These are phyloP conservation scores for Pimpla rufipes DNA, from an alignment of 2,888 invertebrate genomes.

Conservation along the genomic window DNA sequence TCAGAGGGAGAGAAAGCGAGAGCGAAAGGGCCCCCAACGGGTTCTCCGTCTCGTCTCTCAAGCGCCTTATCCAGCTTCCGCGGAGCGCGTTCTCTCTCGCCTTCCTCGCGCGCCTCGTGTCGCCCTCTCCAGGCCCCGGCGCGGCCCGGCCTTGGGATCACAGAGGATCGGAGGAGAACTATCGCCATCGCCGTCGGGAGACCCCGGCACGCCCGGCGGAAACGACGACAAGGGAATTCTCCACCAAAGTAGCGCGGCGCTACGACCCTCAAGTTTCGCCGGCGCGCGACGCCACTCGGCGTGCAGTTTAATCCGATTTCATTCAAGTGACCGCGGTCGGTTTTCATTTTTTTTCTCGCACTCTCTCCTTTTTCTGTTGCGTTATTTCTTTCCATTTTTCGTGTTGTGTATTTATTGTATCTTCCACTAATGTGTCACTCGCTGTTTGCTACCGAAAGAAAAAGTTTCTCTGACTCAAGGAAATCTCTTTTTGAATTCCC, in stretches of 20 bases:
- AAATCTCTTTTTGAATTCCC: too few relatives aligned
- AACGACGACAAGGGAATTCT: slow-evolving; percentile 67
- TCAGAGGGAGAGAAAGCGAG: slow-evolving; percentile 47
- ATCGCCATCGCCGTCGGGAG: slow-evolving; percentile 43
- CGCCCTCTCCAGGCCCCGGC: slow-evolving; percentile 47
- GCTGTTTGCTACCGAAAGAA: too few relatives aligned
- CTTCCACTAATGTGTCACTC: too few relatives aligned
- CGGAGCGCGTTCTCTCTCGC: slow-evolving; percentile 33
- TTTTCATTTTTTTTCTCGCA: slow-evolving; percentile 24
- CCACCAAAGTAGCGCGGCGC: slow-evolving; percentile 46
- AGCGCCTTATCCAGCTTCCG: slow-evolving; percentile 63
- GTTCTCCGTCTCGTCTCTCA: slow-evolving; percentile 16
- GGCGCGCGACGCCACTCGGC: slow-evolving; percentile 53
- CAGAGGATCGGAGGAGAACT: slow-evolving; percentile 46
- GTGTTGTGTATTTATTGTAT: too few relatives aligned
- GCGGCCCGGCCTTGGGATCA: slow-evolving; percentile 58
- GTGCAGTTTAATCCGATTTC: slow-evolving; percentile 72
- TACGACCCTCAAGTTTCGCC: slow-evolving; percentile 53
- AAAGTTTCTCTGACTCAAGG: too few relatives aligned
- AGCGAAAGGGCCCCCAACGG: slow-evolving; percentile 61
- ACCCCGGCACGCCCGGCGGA: slow-evolving; percentile 30
- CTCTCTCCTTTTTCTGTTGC: not conserved
- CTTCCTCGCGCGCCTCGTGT: slow-evolving; percentile 26
- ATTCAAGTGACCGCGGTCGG: slow-evolving; percentile 69
- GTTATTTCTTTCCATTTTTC: too few relatives aligned